These are phyloP conservation scores for Diachasma alloeum DNA, from an alignment of 1,140 invertebrate genomes.

Conservation along the genomic window DNA sequence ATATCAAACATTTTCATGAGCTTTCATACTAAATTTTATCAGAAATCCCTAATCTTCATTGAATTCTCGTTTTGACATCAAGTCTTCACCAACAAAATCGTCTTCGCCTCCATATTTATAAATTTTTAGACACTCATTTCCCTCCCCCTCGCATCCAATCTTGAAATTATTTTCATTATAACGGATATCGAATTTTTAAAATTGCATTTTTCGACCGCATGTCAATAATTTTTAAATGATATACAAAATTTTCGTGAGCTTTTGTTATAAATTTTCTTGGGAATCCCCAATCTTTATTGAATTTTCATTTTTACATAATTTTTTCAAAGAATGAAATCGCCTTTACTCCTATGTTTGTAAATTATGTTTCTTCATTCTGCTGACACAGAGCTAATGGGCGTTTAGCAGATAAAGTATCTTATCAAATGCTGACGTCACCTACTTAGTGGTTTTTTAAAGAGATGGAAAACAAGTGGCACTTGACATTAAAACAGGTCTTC, in stretches of 20 bases:
- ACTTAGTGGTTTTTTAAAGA: neutral
- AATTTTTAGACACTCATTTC: too few species aligned
- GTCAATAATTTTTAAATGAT: neutral
- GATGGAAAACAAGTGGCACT: neutral
- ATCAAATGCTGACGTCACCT: neutral
- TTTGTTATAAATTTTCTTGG: neutral
- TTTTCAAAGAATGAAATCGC: neutral
- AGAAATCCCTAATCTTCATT: too few species aligned
- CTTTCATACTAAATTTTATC: too few species aligned
- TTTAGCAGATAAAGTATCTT: neutral
- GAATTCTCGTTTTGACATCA: too few species aligned
- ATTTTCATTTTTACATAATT: neutral
- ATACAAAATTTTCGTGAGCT: neutral
- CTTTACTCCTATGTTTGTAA: neutral
- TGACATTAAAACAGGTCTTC: neutral
- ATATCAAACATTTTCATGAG: too few species aligned
- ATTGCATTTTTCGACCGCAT: too few species aligned
- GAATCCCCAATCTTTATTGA: neutral
- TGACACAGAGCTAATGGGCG: neutral
- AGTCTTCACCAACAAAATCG: too few species aligned
- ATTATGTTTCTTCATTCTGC: neutral
- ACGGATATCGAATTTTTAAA: too few species aligned
- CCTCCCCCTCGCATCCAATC: too few species aligned
- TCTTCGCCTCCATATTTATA: too few species aligned
- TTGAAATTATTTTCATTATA: too few species aligned